Conservation (phyloP, 2,113 vertebrate genomes). For the Rhea americana region DNA sequence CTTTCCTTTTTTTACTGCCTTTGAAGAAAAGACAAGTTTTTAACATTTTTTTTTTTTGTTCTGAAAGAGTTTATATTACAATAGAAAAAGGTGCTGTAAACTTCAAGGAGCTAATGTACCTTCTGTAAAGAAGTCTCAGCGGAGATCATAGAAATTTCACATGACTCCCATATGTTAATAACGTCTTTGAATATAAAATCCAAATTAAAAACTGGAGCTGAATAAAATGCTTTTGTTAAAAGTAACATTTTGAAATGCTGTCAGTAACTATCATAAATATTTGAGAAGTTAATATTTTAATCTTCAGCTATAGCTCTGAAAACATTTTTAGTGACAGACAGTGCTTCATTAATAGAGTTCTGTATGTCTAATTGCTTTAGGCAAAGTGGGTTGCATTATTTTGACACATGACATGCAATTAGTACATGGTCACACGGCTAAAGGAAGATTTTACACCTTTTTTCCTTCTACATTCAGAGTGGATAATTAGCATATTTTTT, state of each 20-base stretch:
- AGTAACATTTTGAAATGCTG: slow-evolving; percentile 85
- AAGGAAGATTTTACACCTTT: slow-evolving; percentile 90
- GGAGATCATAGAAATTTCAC: slow-evolving; percentile 71
- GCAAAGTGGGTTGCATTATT: slow-evolving; percentile 85
- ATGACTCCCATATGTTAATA: slow-evolving; percentile 76
- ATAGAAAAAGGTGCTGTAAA: slow-evolving; percentile 57
- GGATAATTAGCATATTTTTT: slow-evolving; percentile 90
- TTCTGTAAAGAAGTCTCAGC: slow-evolving; percentile 67
- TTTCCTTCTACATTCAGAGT: slow-evolving; percentile 82
- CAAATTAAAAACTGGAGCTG: slow-evolving; percentile 82
- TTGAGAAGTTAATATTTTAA: slow-evolving; percentile 87
- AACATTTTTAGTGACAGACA: slow-evolving; percentile 85
- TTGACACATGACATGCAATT: slow-evolving; percentile 91
- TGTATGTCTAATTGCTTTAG: slow-evolving; percentile 87
- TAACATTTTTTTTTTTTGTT: background rate
- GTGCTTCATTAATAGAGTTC: slow-evolving; percentile 85
- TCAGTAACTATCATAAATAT: slow-evolving; percentile 87
- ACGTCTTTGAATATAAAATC: slow-evolving; percentile 80
- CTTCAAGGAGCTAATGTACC: slow-evolving; percentile 63
- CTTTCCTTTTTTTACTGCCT: background rate
- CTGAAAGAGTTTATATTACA: slow-evolving; percentile 34
- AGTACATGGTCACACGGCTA: slow-evolving; percentile 89
- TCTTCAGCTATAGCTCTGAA: slow-evolving; percentile 82
- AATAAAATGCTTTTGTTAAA: slow-evolving; percentile 83
- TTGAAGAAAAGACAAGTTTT: slow-evolving; percentile 37